These are phyloP conservation scores for Scyliorhinus canicula DNA, from an alignment of 2,797 vertebrate species.

Conservation along the genomic window DNA sequence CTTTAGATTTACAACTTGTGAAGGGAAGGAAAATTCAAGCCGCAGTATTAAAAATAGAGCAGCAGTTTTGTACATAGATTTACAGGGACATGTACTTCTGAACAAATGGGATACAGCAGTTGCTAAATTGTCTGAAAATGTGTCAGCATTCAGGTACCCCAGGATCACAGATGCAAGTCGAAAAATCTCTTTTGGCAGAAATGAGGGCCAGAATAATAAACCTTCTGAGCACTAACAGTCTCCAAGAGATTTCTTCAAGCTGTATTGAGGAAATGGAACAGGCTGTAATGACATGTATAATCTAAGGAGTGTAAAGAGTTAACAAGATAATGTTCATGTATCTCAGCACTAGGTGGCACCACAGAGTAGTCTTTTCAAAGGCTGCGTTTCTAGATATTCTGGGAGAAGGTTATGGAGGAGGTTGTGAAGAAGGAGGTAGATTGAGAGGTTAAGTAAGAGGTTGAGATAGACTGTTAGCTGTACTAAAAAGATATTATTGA, in stretches of 20 bases:
- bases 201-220: background rate
- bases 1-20: background rate
- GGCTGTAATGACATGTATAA: too few relatives aligned
- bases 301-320: too few relatives aligned
- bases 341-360: too few relatives aligned
- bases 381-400: too few relatives aligned
- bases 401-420: too few relatives aligned
- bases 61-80: background rate
- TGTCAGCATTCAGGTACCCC: background rate
- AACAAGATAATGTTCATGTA: too few relatives aligned
- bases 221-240: background rate
- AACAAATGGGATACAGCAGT: background rate
- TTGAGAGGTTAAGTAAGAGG: too few relatives aligned
- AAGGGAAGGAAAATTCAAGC: background rate
- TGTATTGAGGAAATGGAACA: background rate
- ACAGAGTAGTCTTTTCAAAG: too few relatives aligned
- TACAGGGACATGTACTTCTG: background rate
- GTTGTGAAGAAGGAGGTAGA: too few relatives aligned
- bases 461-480: too few relatives aligned
- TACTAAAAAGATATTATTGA: too few relatives aligned
- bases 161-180: background rate
- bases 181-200: background rate
- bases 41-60: too few relatives aligned
- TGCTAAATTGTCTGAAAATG: background rate
- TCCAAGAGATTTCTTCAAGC: background rate